A percentile compares a stretch with the other conserved stretches of the same genome.
Evolutionary conservation across 1,140 invertebrate species (phyloP).

Genomic region (Diabrotica undecimpunctata): DNA sequence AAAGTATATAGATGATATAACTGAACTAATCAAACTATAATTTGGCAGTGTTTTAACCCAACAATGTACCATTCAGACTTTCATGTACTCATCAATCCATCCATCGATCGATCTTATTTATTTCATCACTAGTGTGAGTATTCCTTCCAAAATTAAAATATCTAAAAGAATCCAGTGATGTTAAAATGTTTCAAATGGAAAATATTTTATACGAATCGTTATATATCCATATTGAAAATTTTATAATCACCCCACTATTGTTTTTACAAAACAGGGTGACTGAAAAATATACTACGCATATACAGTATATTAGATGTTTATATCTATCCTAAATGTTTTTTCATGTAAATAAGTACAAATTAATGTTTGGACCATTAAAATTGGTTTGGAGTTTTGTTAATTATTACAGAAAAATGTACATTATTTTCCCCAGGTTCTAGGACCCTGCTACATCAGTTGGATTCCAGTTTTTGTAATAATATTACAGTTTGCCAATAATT

Average conservation of each 20-base stretch:
- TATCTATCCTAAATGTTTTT: slow-evolving; percentile 13
- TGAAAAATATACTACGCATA: slow-evolving; percentile 14
- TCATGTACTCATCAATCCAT: slow-evolving; percentile 5
- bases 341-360: slow-evolving; percentile 19
- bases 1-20: too few relatives aligned
- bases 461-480: too few relatives aligned
- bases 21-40: too few relatives aligned
- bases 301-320: slow-evolving; percentile 18
- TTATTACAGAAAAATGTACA: too few relatives aligned
- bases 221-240: slow-evolving; percentile 5
- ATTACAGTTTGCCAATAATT: too few relatives aligned
- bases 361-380: too few relatives aligned
- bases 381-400: too few relatives aligned
- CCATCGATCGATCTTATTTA: slow-evolving; percentile 9
- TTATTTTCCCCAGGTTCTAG: too few relatives aligned
- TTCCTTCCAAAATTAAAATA: slow-evolving; percentile 15
- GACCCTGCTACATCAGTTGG: too few relatives aligned
- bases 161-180: slow-evolving; percentile 2
- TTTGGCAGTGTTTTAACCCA: too few relatives aligned
- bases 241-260: neutral
- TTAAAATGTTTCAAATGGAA: neutral
- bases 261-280: slow-evolving; percentile 8
- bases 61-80: too few relatives aligned
- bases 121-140: slow-evolving; percentile 7
- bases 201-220: neutral